These are phyloP conservation scores for Leptopilina drosophilae DNA, from an alignment of 2,888 invertebrate species.

Conservation along the genomic window DNA sequence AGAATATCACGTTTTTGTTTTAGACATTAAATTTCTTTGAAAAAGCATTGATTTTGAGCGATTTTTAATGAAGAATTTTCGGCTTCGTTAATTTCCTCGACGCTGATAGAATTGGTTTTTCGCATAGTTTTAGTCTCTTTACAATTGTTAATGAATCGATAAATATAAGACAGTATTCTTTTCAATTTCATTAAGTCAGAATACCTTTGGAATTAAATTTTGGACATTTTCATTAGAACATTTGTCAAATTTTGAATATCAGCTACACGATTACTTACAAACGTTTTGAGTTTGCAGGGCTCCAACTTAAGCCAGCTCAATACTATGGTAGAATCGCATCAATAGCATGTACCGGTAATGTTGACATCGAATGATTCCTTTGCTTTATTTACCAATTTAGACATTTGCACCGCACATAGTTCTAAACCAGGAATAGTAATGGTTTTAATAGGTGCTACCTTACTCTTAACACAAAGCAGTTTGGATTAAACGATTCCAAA, in stretches of 20 bases:
- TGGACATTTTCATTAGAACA: background rate
- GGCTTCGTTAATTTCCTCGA: background rate
- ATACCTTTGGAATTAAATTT: background rate
- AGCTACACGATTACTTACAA: slow-evolving; percentile 57
- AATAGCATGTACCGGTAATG: slow-evolving; percentile 53
- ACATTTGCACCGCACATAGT: too few species aligned
- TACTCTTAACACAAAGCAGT: too few species aligned
- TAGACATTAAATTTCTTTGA: background rate
- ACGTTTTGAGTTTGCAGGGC: slow-evolving; percentile 54
- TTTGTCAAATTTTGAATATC: slow-evolving; percentile 49
- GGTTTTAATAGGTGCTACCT: too few species aligned
- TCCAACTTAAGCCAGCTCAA: slow-evolving; percentile 58
- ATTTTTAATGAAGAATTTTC: background rate
- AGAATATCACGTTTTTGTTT: background rate
- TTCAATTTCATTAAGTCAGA: background rate
- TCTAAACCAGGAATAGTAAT: too few species aligned
- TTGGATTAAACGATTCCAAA: too few species aligned
- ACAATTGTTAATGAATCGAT: too few species aligned
- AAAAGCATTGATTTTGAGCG: background rate
- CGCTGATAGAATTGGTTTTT: too few species aligned
- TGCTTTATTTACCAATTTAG: too few species aligned
- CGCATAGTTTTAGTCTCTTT: too few species aligned
- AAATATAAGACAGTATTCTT: background rate
- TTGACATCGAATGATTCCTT: background rate
- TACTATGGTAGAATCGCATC: slow-evolving; percentile 60